phyloP scores from a whole-genome alignment of 2,113 vertebrate species.

The Vanacampus margaritifer region DNA sequence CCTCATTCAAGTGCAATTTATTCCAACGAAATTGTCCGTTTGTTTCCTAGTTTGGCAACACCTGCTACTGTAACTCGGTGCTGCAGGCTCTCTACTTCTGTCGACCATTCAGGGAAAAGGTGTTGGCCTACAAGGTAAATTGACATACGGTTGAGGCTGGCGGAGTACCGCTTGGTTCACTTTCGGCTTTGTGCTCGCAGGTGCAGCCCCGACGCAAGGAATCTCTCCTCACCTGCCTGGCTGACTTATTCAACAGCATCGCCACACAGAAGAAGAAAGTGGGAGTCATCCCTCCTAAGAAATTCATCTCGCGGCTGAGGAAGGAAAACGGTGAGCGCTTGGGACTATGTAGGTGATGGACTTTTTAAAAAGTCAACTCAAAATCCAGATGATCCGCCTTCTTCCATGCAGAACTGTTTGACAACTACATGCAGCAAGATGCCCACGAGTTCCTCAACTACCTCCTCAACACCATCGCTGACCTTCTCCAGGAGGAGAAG shows the following conservation, averaged over 20 bases:
- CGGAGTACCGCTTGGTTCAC: background rate
- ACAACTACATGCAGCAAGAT: constrained; percentile 99
- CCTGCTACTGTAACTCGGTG: constrained; percentile 95
- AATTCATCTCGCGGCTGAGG: constrained; percentile 87
- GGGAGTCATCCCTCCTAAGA: constrained; percentile 91
- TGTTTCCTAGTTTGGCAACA: constrained; percentile 86
- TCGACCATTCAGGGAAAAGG: constrained; percentile 90
- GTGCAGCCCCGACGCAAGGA: constrained; percentile 88
- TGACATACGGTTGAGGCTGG: background rate
- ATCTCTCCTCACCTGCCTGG: constrained; percentile 86
- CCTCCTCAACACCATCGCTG: constrained; percentile 92
- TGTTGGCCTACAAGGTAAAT: constrained; percentile 84
- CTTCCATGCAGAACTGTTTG: constrained; percentile 84
- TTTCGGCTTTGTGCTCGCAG: constrained; percentile 18
- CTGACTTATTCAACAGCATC: constrained; percentile 92
- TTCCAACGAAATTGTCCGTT: background rate
- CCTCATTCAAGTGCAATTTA: background rate
- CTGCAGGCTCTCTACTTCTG: constrained; percentile 93
- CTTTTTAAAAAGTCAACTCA: no score
- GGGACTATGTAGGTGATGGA: background rate
- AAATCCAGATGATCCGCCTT: background rate
- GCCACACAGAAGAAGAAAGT: constrained; percentile 94
- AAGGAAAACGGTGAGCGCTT: constrained; percentile 83
- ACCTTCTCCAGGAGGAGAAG: constrained; percentile 95
- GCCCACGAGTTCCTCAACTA: constrained; percentile 98